phyloP scores from a whole-genome alignment of 2,113 vertebrate species.

The Tetrao urogallus region DNA sequence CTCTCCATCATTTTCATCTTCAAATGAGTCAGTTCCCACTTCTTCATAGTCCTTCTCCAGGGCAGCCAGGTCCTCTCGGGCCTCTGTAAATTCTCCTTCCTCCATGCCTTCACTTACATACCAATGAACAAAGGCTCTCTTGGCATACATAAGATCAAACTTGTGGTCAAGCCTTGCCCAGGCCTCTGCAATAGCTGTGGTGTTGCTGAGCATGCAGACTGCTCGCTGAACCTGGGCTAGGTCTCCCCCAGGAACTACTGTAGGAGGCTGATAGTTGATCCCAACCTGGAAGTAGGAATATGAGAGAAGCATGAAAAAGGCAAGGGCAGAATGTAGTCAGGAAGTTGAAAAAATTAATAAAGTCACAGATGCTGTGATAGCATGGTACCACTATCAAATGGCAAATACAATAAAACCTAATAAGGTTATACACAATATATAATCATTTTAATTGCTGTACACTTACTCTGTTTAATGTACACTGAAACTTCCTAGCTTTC shows the following conservation, averaged over 20 bases:
- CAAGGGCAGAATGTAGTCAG: neutral
- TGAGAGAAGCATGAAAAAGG: neutral
- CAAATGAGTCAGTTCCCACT: slow-evolving; percentile 82
- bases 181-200: slow-evolving; percentile 82
- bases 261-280: slow-evolving; percentile 85
- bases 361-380: neutral
- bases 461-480: neutral
- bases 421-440: neutral
- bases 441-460: neutral
- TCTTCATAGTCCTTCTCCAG: slow-evolving; percentile 87
- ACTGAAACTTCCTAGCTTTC: neutral
- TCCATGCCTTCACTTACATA: slow-evolving; percentile 86
- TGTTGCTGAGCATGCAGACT: slow-evolving; percentile 85
- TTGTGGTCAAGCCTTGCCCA: slow-evolving; percentile 84
- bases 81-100: slow-evolving; percentile 84
- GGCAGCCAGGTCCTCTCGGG: slow-evolving; percentile 83
- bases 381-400: neutral
- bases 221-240: slow-evolving; percentile 81
- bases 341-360: neutral
- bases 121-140: slow-evolving; percentile 86
- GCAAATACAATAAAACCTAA: neutral
- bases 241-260: slow-evolving; percentile 79
- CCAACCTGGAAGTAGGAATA: slow-evolving; percentile 73
- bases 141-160: slow-evolving; percentile 85
- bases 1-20: slow-evolving; percentile 81